Evolutionary conservation across 2,797 vertebrate species (phyloP).

Genomic region (Tadarida brasiliensis): DNA sequence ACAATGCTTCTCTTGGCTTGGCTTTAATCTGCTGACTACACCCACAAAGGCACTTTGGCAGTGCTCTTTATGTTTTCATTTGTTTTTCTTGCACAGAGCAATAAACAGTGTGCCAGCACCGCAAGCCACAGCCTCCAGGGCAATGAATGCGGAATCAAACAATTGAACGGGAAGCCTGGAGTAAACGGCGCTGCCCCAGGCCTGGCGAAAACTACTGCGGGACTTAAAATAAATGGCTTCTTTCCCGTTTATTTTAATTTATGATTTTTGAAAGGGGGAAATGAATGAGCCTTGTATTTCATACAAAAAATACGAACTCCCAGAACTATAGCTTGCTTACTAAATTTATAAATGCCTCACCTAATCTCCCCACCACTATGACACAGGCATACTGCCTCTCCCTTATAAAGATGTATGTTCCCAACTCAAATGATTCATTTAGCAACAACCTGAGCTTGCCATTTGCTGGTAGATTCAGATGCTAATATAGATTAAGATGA

Average conservation of each 20-base stretch:
- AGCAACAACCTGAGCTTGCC: not conserved
- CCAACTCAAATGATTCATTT: not conserved
- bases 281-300: not conserved
- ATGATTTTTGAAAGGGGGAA: constrained; percentile 65
- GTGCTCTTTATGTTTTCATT: constrained; percentile 5
- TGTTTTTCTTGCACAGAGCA: constrained; percentile 52
- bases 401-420: constrained; percentile 39
- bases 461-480: not conserved
- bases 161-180: constrained; percentile 4
- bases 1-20: not conserved
- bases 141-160: not conserved
- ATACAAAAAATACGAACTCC: constrained; percentile 26
- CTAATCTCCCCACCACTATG: not conserved
- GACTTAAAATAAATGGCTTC: constrained; percentile 35
- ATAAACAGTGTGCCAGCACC: not conserved
- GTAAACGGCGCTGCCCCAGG: not conserved
- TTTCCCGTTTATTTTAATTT: constrained; percentile 28
- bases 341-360: not conserved
- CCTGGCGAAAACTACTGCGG: not conserved
- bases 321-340: not conserved
- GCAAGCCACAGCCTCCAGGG: not conserved
- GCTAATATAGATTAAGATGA: not conserved
- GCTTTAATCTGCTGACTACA: not conserved
- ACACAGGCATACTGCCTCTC: not conserved
- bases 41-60: constrained; percentile 15